phyloP scores from a whole-genome alignment of 2,113 vertebrate genomes.

The Calonectris borealis region DNA sequence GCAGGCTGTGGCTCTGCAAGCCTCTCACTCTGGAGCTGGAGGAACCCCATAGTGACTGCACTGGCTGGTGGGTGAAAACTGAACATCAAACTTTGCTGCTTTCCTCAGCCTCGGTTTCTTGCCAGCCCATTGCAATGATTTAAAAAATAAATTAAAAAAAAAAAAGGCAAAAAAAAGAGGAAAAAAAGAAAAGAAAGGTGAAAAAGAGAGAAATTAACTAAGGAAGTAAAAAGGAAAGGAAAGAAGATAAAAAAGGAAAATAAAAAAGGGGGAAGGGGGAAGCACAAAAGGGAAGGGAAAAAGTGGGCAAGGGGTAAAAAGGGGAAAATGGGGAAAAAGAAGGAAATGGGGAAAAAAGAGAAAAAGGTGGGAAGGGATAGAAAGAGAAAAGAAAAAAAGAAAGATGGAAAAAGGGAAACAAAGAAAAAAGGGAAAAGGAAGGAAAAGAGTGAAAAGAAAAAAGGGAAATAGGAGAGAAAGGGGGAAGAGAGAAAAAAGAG shows the following conservation, averaged over 20 bases:
- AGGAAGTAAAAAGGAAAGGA: not conserved
- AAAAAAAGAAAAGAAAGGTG: rapidly evolving
- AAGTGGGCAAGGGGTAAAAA: not conserved
- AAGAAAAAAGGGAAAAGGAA: not conserved
- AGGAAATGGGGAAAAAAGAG: not conserved
- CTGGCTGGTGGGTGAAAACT: not conserved
- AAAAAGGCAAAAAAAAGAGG: too few relatives aligned
- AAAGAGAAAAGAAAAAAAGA: not conserved
- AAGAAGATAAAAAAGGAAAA: too few relatives aligned
- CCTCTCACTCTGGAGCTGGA: not conserved
- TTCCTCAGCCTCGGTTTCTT: not conserved
- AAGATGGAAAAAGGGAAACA: not conserved
- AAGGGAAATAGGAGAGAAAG: not conserved
- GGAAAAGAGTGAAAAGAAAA: not conserved
- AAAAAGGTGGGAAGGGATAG: rapidly evolving
- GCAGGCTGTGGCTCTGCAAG: not conserved
- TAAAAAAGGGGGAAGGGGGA: rapidly evolving
- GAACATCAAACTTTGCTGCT: not conserved
- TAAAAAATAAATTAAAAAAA: too few relatives aligned
- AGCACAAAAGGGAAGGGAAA: not conserved
- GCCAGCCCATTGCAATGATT: not conserved
- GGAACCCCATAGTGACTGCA: not conserved
- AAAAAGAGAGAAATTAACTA: not conserved
- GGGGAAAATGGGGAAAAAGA: not conserved
- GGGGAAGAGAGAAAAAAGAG: rapidly evolving